Percentiles rank a stretch among this genome's conserved stretches.
These are phyloP conservation scores for Maniola hyperantus DNA, from an alignment of 2,888 invertebrate species.

Conservation along the genomic window DNA sequence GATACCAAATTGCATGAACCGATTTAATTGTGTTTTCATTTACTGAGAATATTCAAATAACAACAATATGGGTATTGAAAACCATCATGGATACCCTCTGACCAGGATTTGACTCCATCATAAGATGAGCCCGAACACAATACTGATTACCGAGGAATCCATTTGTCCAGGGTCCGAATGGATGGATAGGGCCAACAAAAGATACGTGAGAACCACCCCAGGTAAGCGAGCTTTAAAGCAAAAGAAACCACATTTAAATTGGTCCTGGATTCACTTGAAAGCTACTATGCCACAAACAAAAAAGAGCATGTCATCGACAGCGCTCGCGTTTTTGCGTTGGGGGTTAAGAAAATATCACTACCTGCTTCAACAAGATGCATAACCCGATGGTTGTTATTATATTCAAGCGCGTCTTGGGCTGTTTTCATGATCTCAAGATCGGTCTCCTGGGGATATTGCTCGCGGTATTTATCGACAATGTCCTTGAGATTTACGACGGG, in stretches of 20 bases:
- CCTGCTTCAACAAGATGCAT: conserved; percentile 47
- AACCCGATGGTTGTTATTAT: conserved; percentile 30
- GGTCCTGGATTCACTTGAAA: conserved; percentile 1
- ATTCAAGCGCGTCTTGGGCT: conserved; percentile 44
- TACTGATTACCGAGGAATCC: neutral
- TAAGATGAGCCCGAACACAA: neutral
- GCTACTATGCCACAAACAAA: conserved; percentile 10
- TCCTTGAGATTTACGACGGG: conserved; percentile 48
- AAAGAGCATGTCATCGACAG: neutral
- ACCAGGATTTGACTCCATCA: neutral
- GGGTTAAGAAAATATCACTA: conserved; percentile 39
- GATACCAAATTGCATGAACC: neutral
- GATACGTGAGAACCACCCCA: neutral
- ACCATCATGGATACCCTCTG: neutral
- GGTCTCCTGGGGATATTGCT: conserved; percentile 50
- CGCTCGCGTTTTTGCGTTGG: conserved; percentile 4
- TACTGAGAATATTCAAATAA: neutral
- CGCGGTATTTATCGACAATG: conserved; percentile 55
- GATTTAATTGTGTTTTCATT: neutral
- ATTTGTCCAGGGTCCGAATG: too few relatives aligned
- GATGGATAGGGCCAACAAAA: neutral
- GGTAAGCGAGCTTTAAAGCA: neutral
- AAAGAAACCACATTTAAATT: neutral
- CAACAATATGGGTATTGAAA: neutral
- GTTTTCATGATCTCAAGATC: conserved; percentile 57